These are phyloP conservation scores for Stenichneumon culpator DNA, from an alignment of 2,888 invertebrate species.

Conservation along the genomic window DNA sequence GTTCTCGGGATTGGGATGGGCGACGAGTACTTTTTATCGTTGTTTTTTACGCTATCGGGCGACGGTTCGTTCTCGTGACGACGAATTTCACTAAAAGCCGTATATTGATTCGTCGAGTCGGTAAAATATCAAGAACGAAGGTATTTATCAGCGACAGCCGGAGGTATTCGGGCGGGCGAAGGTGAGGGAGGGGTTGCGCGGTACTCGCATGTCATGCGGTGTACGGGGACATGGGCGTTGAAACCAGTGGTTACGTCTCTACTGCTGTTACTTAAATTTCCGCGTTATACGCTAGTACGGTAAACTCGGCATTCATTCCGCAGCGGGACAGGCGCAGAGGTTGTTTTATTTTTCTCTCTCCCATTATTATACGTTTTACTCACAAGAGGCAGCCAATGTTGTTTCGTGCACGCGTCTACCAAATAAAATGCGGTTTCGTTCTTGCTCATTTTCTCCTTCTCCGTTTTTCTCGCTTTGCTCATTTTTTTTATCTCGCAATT, in stretches of 20 bases:
- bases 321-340: not conserved
- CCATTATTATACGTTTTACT: conserved; percentile 22
- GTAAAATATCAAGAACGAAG: not conserved
- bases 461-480: conserved; percentile 9
- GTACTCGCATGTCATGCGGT: conserved; percentile 40
- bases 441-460: not conserved
- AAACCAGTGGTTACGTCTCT: conserved; percentile 30
- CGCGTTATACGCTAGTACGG: conserved; percentile 6
- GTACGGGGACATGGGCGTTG: conserved; percentile 25
- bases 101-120: conserved; percentile 1
- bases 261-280: conserved; percentile 36
- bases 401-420: conserved; percentile 38
- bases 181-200: not conserved
- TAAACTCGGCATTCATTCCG: not conserved
- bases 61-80: not conserved
- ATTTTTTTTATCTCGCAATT: conserved; percentile 23
- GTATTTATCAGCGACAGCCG: conserved; percentile 5
- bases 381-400: conserved; percentile 36
- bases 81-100: conserved; percentile 1
- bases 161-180: not conserved
- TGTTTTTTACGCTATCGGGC: not conserved
- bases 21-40: not conserved
- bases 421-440: conserved; percentile 15
- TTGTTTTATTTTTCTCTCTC: conserved; percentile 19
- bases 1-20: too few species aligned